Evolutionary conservation across 92 coral and sea anemone species (phyloP).

Genomic region (Porites cylindrica): DNA sequence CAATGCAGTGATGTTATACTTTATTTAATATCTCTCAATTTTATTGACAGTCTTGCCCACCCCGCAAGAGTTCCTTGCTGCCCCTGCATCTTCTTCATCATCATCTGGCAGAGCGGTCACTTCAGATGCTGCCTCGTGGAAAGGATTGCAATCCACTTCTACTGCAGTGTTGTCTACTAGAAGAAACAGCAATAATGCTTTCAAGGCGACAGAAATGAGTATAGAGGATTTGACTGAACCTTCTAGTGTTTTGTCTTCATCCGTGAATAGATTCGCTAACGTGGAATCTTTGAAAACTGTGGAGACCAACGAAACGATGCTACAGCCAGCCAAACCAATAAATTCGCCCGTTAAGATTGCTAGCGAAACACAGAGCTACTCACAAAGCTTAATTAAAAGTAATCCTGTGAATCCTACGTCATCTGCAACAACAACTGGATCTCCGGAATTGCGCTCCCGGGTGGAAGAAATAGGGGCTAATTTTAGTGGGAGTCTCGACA

Average conservation of each 20-base stretch:
- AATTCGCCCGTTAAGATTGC: too few species aligned
- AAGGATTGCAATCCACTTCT: too few species aligned
- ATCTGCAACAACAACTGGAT: background rate
- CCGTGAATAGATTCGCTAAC: background rate
- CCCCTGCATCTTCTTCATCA: too few species aligned
- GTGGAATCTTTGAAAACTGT: background rate
- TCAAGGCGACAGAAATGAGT: background rate
- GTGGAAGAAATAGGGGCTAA: background rate
- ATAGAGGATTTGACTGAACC: background rate
- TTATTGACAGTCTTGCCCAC: constrained; percentile 3
- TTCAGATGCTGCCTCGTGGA: too few species aligned
- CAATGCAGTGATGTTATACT: too few species aligned
- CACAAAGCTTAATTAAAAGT: too few species aligned
- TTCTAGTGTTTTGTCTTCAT: background rate
- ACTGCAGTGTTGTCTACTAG: too few species aligned
- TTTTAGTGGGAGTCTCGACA: background rate
- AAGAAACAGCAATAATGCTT: background rate
- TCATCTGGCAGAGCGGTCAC: too few species aligned
- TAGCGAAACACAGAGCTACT: too few species aligned
- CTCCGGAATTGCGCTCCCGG: background rate
- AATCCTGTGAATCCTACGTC: background rate
- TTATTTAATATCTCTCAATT: too few species aligned
- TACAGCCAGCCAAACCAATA: background rate
- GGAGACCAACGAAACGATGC: background rate
- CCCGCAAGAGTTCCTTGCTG: background rate